Base-by-base conservation (phyloP, 1,140 invertebrate genomes). In the Thereuonema tuberculata region DNA sequence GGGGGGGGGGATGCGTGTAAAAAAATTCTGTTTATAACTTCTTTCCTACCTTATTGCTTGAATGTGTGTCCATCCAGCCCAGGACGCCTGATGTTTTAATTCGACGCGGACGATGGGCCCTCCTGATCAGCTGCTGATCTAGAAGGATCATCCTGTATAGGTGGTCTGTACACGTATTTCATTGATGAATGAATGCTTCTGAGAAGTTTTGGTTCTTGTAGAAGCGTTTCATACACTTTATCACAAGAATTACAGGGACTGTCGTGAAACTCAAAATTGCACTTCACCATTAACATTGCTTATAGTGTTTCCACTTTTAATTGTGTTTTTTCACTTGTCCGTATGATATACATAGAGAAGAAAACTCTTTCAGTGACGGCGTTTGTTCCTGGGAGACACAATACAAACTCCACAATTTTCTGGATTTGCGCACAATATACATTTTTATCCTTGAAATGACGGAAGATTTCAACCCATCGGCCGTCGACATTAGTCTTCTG, bases 401-500 rank as follows among this genome's bases (percentile, higher is more conserved):
- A 27, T 21, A 56, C 20, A 59, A 59, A 59, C 26, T 59, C 54
- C 25, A 59, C 58, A 59, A 59, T 27, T 59, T 56, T 59, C 26
- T 59, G 58, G 14, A 59, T 56, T 58, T 59, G 25, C 17, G 24
- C 49, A 59, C 58, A 59, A 59, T 15, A 25, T 15, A 57, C 58
- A 59, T 37, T 27, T 53, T 58, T 43, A 43, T 59, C 29, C 31
- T 59, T 27, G 49, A 59, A 59, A 59, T 59, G 58, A 56, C 14
- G 26, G 17, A 59, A 59, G 3, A 59, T 43, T 59, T 59, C 58
- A 27, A 59, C 49, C 58, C 58, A 59, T 59, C 58, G 50, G 24
- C 25, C 3, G 58, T 56, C 58, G 24, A 59, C 48, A 28, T 15
- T 59, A 37, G 58, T 48, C 47, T 61, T 27, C 43, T 53, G 15